Percentiles rank a stretch among this genome's conserved stretches.
phyloP scores from a whole-genome alignment of 2,888 invertebrate genomes.

The Nymphalis c-album region DNA sequence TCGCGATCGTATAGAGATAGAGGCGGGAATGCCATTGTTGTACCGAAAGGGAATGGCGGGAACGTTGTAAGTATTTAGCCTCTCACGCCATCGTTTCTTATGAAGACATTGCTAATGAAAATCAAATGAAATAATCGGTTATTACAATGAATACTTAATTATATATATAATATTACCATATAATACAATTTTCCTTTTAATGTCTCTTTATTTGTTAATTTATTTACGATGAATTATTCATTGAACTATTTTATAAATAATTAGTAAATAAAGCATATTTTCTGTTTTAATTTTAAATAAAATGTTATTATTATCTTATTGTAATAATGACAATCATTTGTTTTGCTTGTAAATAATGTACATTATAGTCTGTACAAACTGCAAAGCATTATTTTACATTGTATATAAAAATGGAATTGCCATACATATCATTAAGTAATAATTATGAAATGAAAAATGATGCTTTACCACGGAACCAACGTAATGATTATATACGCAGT shows the following conservation, averaged over 20 bases:
- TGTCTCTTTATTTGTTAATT: not conserved
- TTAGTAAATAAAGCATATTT: too few species aligned
- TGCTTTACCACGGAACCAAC: conserved; percentile 1
- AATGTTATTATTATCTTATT: too few species aligned
- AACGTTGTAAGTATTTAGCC: conserved; percentile 44
- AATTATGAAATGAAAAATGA: not conserved
- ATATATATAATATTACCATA: too few species aligned
- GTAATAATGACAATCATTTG: too few species aligned
- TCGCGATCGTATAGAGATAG: conserved; percentile 47
- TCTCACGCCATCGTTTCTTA: conserved; percentile 49
- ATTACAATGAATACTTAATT: not conserved
- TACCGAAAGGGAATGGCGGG: conserved; percentile 52
- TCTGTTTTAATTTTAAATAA: too few species aligned
- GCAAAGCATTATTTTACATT: not conserved
- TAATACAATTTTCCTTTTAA: not conserved
- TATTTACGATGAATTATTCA: not conserved
- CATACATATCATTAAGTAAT: not conserved
- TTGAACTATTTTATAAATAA: too few species aligned
- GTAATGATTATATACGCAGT: conserved; percentile 3
- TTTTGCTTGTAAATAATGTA: too few species aligned
- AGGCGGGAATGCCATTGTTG: conserved; percentile 52
- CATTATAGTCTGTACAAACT: not conserved
- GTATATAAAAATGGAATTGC: not conserved
- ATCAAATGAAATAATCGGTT: conserved; percentile 3
- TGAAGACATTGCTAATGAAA: conserved; percentile 34